Percentiles rank a stretch among this genome's conserved stretches.
Conservation (phyloP, 2,113 vertebrate genomes). For the Cyphomyrus plagiostoma region DNA sequence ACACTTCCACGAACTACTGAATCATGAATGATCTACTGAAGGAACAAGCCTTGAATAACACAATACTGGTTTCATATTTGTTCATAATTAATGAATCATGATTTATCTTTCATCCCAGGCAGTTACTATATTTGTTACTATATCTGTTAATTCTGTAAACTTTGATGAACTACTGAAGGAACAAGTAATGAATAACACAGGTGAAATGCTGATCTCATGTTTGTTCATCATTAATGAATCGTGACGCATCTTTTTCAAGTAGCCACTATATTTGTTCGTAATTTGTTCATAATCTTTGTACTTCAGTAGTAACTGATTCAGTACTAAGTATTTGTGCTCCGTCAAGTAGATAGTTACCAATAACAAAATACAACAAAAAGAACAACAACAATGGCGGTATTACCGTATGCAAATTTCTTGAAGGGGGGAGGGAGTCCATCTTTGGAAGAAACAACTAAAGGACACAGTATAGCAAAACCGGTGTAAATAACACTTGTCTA, state of each 20-base stretch:
- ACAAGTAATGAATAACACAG: background rate
- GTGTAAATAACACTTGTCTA: background rate
- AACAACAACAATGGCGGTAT: background rate
- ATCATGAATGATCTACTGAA: background rate
- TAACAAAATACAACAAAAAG: background rate
- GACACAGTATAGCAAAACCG: constrained; percentile 12
- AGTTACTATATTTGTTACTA: background rate
- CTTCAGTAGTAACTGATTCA: background rate
- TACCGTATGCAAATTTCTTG: constrained; percentile 79
- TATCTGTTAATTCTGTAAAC: background rate
- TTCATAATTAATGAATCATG: no score
- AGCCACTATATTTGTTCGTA: no score
- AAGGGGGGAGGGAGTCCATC: constrained; percentile 75
- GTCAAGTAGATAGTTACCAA: background rate
- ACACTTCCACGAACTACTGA: background rate
- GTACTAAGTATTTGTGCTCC: background rate
- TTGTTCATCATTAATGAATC: no score
- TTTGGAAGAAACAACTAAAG: constrained; percentile 70
- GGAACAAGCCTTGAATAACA: no score
- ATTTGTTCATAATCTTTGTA: background rate
- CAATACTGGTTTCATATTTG: no score
- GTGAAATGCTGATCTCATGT: no score
- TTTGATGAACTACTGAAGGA: background rate
- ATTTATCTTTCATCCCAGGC: no score
- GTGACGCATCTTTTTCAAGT: no score